These are phyloP conservation scores for Polyergus mexicanus DNA, from an alignment of 1,140 invertebrate species.

Conservation along the genomic window DNA sequence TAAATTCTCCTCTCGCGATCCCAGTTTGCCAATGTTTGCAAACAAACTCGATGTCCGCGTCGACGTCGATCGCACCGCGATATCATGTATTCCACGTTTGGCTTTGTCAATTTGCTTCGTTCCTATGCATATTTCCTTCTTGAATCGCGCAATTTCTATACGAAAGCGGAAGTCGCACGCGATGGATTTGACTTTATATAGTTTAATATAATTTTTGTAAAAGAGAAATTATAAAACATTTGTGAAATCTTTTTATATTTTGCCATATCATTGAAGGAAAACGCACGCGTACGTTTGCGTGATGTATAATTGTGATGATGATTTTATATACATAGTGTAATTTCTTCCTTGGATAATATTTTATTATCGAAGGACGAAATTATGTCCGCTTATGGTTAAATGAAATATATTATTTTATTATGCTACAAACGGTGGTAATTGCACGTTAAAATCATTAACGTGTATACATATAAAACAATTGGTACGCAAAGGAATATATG, in stretches of 20 bases:
- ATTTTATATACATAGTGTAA: background rate
- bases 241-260: background rate
- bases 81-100: background rate
- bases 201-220: background rate
- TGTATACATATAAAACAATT: conserved; percentile 29
- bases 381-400: background rate
- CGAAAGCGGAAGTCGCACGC: background rate
- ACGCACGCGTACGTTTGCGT: background rate
- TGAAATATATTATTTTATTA: conserved; percentile 3
- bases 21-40: conserved; percentile 53
- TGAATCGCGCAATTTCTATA: conserved; percentile 5
- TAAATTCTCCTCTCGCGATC: conserved; percentile 48
- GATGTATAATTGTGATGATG: background rate
- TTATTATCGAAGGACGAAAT: background rate
- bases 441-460: conserved; percentile 21
- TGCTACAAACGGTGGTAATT: conserved; percentile 33
- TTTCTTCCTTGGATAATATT: background rate
- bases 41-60: conserved; percentile 55
- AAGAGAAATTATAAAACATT: background rate
- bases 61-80: background rate
- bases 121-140: background rate
- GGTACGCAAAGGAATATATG: conserved; percentile 42
- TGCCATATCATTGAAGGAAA: background rate
- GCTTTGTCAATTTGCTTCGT: background rate
- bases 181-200: background rate